Evolutionary conservation across 2,888 invertebrate species (phyloP), one percentile per base, ranked within the genome.

Genomic region (Myopa tessellatipennis): DNA sequence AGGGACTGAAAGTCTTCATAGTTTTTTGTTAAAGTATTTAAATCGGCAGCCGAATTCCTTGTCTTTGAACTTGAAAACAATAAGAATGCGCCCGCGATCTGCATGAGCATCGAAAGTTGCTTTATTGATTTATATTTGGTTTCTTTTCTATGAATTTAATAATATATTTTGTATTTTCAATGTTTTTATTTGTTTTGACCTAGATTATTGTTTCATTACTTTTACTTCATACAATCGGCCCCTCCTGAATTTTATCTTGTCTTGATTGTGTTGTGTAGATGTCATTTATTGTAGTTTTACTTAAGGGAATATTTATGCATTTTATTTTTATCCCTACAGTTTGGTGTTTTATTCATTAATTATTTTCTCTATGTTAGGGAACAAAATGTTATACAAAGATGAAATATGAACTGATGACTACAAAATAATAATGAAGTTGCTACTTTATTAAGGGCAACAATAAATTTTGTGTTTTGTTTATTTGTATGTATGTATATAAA

Each of bases 121-220:
- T 73, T 73, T 73, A 72, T 72, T 58, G n/a, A 8, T 72, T 38
- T 55, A 14, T 52, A 18, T 71, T 36, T 71, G 36, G n/a, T n/a
- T n/a, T n/a, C n/a, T 36, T 73, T 63, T 73, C 61, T 61, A 73
- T 63, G 73, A 61, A 63, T 73, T 61, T 73, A 18, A 58, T 61
- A 61, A 73, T 73, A 63, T 73, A 73, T 73, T 73, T 55, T 52
- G 34, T 70, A 70, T 70, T 70, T 26, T 70, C 40, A 73, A 63
- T 61, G 61, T 26, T 73, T 73, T 73, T 38, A 72, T 72, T 72
- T 72, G 72, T 72, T 72, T 18, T 72, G 38, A 73, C 63, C 73
- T 73, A 73, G 55, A 73, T 73, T 63, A 73, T 73, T 50, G 26
- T 63, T 63, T 73, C 18, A 38, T 58, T 40, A 60, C 60, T 18